phyloP scores from a whole-genome alignment of 64 coral and sea anemone genomes.

The Trachythela sp. region DNA sequence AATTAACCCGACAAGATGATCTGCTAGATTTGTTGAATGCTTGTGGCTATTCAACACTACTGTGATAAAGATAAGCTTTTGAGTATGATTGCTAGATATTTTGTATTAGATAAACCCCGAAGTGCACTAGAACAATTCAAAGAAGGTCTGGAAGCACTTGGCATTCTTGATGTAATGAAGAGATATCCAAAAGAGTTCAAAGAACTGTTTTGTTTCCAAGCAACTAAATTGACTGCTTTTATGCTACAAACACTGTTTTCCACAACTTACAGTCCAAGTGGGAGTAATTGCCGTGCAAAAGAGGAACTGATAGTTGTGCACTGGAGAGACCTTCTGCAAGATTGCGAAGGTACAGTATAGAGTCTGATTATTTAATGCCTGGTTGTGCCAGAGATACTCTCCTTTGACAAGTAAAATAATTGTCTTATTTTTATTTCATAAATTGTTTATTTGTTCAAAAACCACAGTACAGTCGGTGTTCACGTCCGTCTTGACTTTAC shows the following conservation, averaged over 20 bases:
- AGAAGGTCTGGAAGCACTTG: background rate
- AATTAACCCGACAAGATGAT: background rate
- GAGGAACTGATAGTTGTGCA: background rate
- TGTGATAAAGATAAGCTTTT: background rate
- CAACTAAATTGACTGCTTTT: background rate
- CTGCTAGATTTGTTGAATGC: background rate
- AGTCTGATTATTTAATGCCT: background rate
- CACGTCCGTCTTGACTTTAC: background rate
- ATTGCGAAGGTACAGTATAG: slow-evolving; percentile 7
- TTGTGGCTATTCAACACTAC: background rate
- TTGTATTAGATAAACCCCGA: background rate
- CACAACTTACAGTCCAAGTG: background rate
- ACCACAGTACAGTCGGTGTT: background rate
- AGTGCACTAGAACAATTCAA: background rate
- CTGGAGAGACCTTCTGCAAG: background rate
- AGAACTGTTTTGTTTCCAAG: background rate
- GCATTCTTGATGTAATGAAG: background rate
- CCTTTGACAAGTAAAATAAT: background rate
- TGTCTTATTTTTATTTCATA: background rate
- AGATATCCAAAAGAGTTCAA: background rate
- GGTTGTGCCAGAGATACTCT: background rate
- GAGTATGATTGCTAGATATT: background rate
- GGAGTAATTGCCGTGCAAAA: background rate
- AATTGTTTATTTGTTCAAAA: background rate
- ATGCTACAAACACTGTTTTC: background rate